Conservation (phyloP, 2,797 vertebrate species). For the Setipinna tenuifilis region DNA sequence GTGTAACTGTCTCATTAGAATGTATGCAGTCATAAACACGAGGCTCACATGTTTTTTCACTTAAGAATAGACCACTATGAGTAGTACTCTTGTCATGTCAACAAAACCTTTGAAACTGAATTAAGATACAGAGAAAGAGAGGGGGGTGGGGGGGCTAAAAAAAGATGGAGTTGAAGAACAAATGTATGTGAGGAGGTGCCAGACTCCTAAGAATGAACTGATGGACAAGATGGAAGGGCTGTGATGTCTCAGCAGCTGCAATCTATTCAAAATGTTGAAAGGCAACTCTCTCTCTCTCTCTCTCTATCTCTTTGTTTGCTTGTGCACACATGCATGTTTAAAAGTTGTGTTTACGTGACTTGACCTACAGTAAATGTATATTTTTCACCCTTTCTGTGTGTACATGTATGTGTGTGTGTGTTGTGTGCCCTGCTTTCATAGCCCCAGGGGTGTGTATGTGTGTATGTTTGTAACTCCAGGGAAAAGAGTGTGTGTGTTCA, state of each 20-base stretch:
- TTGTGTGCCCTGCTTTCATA: no score
- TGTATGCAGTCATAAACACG: no score
- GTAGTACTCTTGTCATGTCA: no score
- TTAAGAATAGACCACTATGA: no score
- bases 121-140: no score
- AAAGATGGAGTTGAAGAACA: not conserved
- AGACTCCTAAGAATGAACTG: not conserved
- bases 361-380: not conserved
- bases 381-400: not conserved
- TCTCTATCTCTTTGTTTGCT: not conserved
- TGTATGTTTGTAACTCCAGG: no score
- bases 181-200: not conserved
- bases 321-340: not conserved
- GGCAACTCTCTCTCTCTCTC: not conserved
- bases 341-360: not conserved
- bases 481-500: no score
- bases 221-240: not conserved
- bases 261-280: not conserved
- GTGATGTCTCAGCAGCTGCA: not conserved
- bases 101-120: not conserved
- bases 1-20: no score
- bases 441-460: no score
- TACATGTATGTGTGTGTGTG: no score
- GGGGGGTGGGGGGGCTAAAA: not conserved
- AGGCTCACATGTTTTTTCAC: no score